Evolutionary conservation across 2,797 vertebrate genomes (phyloP).

Genomic region (Kryptopterus vitreolus): DNA sequence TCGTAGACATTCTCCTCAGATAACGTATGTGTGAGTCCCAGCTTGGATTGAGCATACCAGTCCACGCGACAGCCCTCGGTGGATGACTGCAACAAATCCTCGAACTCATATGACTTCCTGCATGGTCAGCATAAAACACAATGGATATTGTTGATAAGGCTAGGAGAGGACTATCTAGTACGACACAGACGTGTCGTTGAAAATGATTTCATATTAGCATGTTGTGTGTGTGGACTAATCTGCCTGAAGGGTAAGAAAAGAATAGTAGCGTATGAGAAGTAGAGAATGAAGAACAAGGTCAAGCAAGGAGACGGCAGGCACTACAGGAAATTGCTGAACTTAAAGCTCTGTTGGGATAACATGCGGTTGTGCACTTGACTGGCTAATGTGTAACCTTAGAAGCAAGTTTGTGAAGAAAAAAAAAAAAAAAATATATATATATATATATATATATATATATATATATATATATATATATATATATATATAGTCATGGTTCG

Average conservation of each 20-base stretch:
- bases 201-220: not conserved
- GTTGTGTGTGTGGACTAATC: conserved; percentile 1
- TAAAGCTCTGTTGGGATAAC: conserved; percentile 37
- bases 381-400: conserved; percentile 32
- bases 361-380: conserved; percentile 17
- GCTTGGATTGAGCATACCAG: conserved; percentile 90
- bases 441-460: too few relatives aligned
- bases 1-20: conserved; percentile 98
- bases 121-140: conserved; percentile 42
- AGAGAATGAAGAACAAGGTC: conserved; percentile 17
- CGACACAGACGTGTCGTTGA: not conserved
- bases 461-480: too few relatives aligned
- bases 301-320: conserved; percentile 26
- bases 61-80: conserved; percentile 83
- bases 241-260: not conserved
- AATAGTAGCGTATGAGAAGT: not conserved
- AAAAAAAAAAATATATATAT: conserved; percentile 30
- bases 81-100: conserved; percentile 88
- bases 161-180: not conserved
- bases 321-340: conserved; percentile 50
- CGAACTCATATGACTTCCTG: conserved; percentile 97
- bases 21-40: conserved; percentile 93
- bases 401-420: conserved; percentile 6
- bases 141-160: conserved; percentile 1
- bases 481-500: conserved; percentile 3